Evolutionary conservation across 2,888 invertebrate genomes (phyloP).

Genomic region (Noctua pronuba): DNA sequence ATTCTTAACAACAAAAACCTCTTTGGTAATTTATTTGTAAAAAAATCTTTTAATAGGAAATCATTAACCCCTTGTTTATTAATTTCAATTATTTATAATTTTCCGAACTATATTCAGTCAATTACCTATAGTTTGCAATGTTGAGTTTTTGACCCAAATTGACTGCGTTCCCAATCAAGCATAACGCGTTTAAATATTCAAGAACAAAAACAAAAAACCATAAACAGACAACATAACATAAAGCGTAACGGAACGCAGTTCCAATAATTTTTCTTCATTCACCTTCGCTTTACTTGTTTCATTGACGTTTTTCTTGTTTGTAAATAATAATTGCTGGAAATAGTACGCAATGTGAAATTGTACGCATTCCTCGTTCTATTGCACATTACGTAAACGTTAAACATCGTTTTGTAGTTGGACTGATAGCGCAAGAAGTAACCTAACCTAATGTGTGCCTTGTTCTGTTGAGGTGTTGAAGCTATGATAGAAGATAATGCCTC

Average conservation of each 20-base stretch:
- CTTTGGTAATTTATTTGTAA: background rate
- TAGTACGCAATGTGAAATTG: slow-evolving; percentile 89
- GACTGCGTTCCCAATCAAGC: slow-evolving; percentile 51
- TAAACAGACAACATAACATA: slow-evolving; percentile 30
- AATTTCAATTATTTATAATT: background rate
- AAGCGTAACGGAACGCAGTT: slow-evolving; percentile 78
- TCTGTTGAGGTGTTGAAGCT: slow-evolving; percentile 72
- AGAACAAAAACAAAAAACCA: slow-evolving; percentile 41
- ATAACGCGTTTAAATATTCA: slow-evolving; percentile 14
- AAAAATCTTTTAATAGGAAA: background rate
- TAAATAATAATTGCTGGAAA: slow-evolving; percentile 90
- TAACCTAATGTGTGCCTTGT: slow-evolving; percentile 83
- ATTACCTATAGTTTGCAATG: background rate
- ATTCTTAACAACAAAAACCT: background rate
- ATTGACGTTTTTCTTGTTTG: slow-evolving; percentile 90
- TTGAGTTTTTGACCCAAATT: background rate
- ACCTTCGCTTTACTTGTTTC: slow-evolving; percentile 84
- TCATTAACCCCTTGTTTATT: accelerated
- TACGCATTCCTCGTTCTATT: slow-evolving; percentile 86
- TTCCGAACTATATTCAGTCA: too few species aligned
- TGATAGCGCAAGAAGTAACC: slow-evolving; percentile 79
- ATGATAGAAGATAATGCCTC: slow-evolving; percentile 92
- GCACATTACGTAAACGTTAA: slow-evolving; percentile 88
- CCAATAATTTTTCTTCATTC: slow-evolving; percentile 83
- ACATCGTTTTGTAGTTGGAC: slow-evolving; percentile 80